phyloP scores from a whole-genome alignment of 1,140 invertebrate genomes.

The Drosophila punjabiensis region DNA sequence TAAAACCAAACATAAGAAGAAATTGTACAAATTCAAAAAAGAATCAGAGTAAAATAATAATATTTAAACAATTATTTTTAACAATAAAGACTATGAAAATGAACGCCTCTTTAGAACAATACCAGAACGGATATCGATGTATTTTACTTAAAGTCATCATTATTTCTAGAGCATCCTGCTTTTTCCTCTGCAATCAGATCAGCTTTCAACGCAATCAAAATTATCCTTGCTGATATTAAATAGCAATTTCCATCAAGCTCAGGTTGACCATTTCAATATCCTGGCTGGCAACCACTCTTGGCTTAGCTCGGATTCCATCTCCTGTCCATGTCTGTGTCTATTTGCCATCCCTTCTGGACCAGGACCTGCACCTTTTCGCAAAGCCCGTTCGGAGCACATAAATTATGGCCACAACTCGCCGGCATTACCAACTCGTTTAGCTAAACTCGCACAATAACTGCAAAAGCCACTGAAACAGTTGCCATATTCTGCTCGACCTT shows the following conservation, averaged over 20 bases:
- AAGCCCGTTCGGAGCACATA: constrained; percentile 24
- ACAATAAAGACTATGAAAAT: neutral
- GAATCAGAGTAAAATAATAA: no score
- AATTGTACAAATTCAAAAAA: neutral
- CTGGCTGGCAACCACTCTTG: constrained; percentile 1
- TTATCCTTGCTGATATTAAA: neutral
- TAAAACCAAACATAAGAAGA: neutral
- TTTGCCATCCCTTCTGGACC: neutral
- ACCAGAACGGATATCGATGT: neutral
- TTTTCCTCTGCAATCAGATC: neutral
- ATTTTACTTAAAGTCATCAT: neutral
- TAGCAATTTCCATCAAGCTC: constrained; percentile 20
- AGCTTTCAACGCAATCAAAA: neutral
- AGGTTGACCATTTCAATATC: constrained; percentile 44
- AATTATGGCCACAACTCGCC: constrained; percentile 44
- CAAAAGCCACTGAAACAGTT: constrained; percentile 68
- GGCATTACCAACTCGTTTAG: constrained; percentile 76
- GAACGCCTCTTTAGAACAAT: no score
- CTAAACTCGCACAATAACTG: constrained; percentile 74
- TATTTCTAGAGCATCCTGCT: neutral
- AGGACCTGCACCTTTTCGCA: constrained; percentile 1
- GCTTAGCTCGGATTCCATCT: constrained; percentile 14
- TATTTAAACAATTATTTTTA: neutral
- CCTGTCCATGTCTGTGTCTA: neutral
- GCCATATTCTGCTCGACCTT: constrained; percentile 69